Evolutionary conservation across 1,140 invertebrate species (phyloP).

Genomic region (Pogonomyrmex californicus): DNA sequence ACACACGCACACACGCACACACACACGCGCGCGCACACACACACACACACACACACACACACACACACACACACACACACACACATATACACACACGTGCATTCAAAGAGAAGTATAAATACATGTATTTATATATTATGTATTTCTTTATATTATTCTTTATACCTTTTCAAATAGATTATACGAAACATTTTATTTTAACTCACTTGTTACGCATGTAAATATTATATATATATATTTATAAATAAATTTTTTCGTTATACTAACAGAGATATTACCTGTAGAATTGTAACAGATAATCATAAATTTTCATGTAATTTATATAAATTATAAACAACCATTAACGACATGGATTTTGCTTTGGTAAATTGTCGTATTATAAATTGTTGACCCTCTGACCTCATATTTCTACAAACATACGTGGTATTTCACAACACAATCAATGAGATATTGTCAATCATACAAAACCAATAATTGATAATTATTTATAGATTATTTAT

Average conservation of each 20-base stretch:
- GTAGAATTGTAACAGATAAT: constrained; percentile 66
- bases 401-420: not conserved
- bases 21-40: too few relatives aligned
- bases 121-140: not conserved
- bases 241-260: constrained; percentile 61
- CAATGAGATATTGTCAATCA: not conserved
- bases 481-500: constrained; percentile 16
- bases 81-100: not conserved
- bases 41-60: too few relatives aligned
- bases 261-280: constrained; percentile 32
- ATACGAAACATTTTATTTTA: constrained; percentile 10
- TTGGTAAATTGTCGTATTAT: constrained; percentile 39
- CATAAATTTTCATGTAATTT: constrained; percentile 81
- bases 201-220: constrained; percentile 14
- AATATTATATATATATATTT: too few relatives aligned
- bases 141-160: too few relatives aligned
- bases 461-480: constrained; percentile 12
- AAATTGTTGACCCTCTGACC: constrained; percentile 59
- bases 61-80: too few relatives aligned
- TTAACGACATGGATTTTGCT: constrained; percentile 44
- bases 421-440: not conserved
- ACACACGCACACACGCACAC: too few relatives aligned
- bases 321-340: constrained; percentile 81
- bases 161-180: not conserved
- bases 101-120: too few relatives aligned